phyloP scores from a whole-genome alignment of 2,113 vertebrate genomes.

The Python bivittatus region DNA sequence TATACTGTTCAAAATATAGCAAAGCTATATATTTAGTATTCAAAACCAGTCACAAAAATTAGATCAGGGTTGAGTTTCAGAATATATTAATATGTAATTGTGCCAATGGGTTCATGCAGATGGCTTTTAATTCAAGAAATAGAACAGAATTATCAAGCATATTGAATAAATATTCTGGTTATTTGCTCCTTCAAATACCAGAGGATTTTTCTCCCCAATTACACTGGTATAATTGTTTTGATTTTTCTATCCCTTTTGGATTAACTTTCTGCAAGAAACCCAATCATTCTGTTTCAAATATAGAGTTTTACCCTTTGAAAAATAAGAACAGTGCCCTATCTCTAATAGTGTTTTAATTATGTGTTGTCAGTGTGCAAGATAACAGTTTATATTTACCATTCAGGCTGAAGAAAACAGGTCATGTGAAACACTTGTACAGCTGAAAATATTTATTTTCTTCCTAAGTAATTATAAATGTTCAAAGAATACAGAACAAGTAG shows the following conservation, averaged over 20 bases:
- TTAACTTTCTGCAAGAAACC: neutral
- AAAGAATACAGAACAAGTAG: neutral
- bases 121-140: neutral
- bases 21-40: constrained; percentile 6
- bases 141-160: neutral
- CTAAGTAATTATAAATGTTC: constrained; percentile 1
- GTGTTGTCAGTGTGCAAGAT: neutral
- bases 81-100: constrained; percentile 9
- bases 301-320: neutral
- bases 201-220: neutral
- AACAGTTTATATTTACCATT: neutral
- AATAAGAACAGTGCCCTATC: neutral
- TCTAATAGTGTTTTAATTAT: neutral
- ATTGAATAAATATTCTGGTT: neutral
- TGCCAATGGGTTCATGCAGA: constrained; percentile 8
- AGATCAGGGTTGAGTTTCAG: neutral
- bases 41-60: neutral
- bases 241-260: neutral
- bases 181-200: neutral
- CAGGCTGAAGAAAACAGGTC: neutral
- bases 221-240: neutral
- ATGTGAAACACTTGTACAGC: neutral
- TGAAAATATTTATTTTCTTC: constrained; percentile 7
- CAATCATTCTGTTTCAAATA: neutral
- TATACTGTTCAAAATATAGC: neutral